Base-by-base conservation (phyloP, 2,113 vertebrate species). In the Dryoscopus gambensis region DNA sequence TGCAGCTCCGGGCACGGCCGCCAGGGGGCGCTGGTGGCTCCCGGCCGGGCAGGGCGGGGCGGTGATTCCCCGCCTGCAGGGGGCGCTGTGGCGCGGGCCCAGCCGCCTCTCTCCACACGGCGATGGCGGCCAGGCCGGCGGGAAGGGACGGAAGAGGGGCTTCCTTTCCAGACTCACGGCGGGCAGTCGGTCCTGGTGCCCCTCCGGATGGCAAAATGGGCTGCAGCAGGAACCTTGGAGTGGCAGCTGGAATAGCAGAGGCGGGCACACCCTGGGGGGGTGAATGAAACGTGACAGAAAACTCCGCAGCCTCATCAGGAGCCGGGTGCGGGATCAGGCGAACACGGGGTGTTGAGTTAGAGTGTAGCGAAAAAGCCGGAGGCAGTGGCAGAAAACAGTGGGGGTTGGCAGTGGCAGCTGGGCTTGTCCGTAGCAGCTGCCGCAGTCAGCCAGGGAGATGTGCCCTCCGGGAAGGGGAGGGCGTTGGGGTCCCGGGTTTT, bases 361-460 rank as follows among this genome's bases (percentile, higher is more conserved):
- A 42, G 24, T n/a, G 37, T 6, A 52, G 37, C 5, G 4, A 53
- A 44, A 63, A 53, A 53, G 46, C 23, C 35, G 10, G 9, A 33
- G 57, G 75, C 22, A 62, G 35, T 0, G 0, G 44, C 35, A 62
- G 28, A 50, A 33, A 50, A 14, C 28, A 39, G 28, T 7, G 11
- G 35, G 46, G 57, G 35, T n/a, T 23, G 22, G 30, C 22, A 21
- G 75, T 14, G 31, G 31, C 31, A 30, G 19, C 15, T 1, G 14
- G 47, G 23, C 9, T 27, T 35, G 31, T 23, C 31, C 4, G 11
- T 23, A 42, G 47, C 37, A 42, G 19, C 60, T 53, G 47, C 30
- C 0, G 0, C 16, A 27, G 2, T 1, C 13, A 39, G 30, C 10
- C 1, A 1, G 7, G 31, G 3, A 7, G 4, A 79, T 0, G 1